Percentiles rank a stretch among this genome's conserved stretches.
phyloP scores from a whole-genome alignment of 1,140 invertebrate species.

The Cydia strobilella region DNA sequence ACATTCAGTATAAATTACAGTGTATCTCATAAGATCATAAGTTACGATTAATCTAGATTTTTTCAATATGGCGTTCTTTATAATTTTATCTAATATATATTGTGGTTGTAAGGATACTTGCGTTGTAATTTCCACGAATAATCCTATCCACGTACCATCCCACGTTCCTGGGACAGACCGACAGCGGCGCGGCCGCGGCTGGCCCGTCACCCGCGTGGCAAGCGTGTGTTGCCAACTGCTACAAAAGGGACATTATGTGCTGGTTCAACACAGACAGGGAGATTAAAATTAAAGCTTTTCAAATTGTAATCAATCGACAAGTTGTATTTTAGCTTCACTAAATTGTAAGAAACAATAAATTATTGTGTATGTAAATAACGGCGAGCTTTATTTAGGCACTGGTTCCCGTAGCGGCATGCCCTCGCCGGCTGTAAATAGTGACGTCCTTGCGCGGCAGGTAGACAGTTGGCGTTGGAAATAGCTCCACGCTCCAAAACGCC shows the following conservation, averaged over 20 bases:
- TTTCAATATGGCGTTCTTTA: conserved; percentile 81
- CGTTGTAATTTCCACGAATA: conserved; percentile 77
- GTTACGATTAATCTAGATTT: conserved; percentile 79
- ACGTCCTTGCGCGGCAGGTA: conserved; percentile 27
- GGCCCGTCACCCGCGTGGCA: conserved; percentile 55
- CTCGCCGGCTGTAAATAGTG: conserved; percentile 31
- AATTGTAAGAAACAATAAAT: conserved; percentile 81
- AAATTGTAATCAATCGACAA: conserved; percentile 77
- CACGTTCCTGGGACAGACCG: conserved; percentile 47
- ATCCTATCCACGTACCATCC: conserved; percentile 63
- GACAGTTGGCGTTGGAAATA: conserved; percentile 29
- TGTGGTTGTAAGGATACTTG: conserved; percentile 81
- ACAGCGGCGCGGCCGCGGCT: conserved; percentile 49
- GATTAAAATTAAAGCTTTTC: conserved; percentile 72
- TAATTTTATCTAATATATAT: conserved; percentile 82
- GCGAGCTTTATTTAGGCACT: conserved; percentile 75
- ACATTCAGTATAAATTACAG: conserved; percentile 77
- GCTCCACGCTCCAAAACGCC: conserved; percentile 8
- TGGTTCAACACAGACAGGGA: conserved; percentile 72
- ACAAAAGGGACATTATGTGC: conserved; percentile 70
- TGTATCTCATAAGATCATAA: conserved; percentile 79
- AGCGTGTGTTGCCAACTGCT: conserved; percentile 69
- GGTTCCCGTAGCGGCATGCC: conserved; percentile 45
- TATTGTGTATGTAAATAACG: conserved; percentile 80
- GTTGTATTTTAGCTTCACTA: conserved; percentile 79